Evolutionary conservation across 2,797 vertebrate genomes (phyloP), one percentile per base, ranked within the genome.

Genomic region (Euphonia xanthogaster): DNA sequence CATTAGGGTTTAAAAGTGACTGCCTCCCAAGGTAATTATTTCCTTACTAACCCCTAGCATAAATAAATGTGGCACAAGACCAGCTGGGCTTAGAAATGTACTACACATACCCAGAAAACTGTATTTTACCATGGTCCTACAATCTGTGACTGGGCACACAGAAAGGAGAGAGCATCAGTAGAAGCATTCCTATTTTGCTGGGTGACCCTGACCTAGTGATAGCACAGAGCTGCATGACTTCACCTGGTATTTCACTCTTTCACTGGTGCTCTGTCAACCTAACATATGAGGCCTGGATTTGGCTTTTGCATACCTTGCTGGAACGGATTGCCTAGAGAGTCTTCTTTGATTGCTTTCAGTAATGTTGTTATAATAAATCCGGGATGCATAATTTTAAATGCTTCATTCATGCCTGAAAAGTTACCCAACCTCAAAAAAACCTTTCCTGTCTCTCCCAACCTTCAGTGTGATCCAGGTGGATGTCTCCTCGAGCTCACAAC

Each of bases 401-500:
- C 27, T 57, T 91, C 54, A 33, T 25, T 73, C 8, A 13, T 37
- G 23, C 85, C 55, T 87, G 37, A 73, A 55, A 81, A 61, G 17
- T 60, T 62, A 73, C 6, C 8, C 27, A 65, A 23, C 40, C 72
- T 80, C 81, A 75, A 40, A 53, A 37, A 33, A 16, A 25, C 55
- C 55, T 54, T 86, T 86, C 17, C 6, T 53, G 16, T 78, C 28
- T 88, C 51, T 94, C 72, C 40, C 50, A 65, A 90, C 54, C 51
- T 95, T 93, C 58, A 99, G 99, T 99, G 99, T 98, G 99, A 99
- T 94, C 99, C 99, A 12, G 99, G 99, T 1, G 99, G 99, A 57
- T 99, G 99, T 94, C 98, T 99, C 70, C 98, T 99, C 5, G 99
- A 99, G 96, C 91, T 99, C 95, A 99, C 99, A 17, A 99, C 99